These are phyloP conservation scores for Ischnus inquisitorius DNA, from an alignment of 2,888 invertebrate genomes.

Conservation along the genomic window DNA sequence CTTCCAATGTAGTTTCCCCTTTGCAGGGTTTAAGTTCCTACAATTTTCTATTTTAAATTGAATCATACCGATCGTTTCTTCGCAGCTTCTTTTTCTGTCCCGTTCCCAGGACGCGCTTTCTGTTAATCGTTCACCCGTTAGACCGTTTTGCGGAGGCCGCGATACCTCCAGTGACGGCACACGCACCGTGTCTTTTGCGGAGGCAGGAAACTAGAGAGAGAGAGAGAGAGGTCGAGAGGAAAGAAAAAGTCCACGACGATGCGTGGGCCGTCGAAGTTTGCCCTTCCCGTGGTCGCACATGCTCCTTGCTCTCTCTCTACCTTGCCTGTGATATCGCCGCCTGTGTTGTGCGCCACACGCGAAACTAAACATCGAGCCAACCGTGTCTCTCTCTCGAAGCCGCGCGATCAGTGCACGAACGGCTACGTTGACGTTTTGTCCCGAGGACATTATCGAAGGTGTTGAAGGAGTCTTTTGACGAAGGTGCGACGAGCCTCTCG, in stretches of 20 bases:
- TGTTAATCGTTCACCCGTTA: slow-evolving; percentile 61
- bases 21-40: background rate
- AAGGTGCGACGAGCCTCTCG: slow-evolving; percentile 18
- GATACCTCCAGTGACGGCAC: slow-evolving; percentile 48
- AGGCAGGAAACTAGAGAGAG: slow-evolving; percentile 65
- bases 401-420: slow-evolving; percentile 62
- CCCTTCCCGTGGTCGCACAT: slow-evolving; percentile 74
- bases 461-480: slow-evolving; percentile 41
- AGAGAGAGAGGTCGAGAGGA: too few relatives aligned
- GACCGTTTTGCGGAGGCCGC: slow-evolving; percentile 66
- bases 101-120: slow-evolving; percentile 9
- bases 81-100: background rate
- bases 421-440: slow-evolving; percentile 58
- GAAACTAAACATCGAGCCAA: slow-evolving; percentile 72
- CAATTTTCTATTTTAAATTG: background rate
- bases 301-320: slow-evolving; percentile 3
- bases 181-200: slow-evolving; percentile 72
- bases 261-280: slow-evolving; percentile 68
- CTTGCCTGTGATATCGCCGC: slow-evolving; percentile 70
- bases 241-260: slow-evolving; percentile 66
- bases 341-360: slow-evolving; percentile 65
- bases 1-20: background rate
- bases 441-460: slow-evolving; percentile 47
- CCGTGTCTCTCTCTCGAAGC: slow-evolving; percentile 73
- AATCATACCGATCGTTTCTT: background rate